A percentile compares a stretch with the other conserved stretches of the same genome.
phyloP scores from a whole-genome alignment of 2,113 vertebrate genomes.

The Saguinus imperator region DNA sequence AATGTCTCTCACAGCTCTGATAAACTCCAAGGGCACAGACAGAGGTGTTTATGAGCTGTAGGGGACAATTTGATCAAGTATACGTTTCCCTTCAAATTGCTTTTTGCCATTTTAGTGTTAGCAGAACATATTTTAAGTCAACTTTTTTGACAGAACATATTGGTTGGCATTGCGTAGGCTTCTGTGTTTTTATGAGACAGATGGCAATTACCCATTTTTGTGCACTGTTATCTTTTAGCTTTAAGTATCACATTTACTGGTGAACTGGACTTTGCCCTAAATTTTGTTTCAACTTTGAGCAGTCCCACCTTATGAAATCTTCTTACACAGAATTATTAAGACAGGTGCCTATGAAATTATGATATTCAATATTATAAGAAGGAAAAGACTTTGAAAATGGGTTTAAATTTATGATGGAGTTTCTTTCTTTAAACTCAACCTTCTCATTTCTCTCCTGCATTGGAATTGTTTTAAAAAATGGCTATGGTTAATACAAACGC shows the following conservation, averaged over 20 bases:
- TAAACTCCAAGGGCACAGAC: constrained; percentile 69
- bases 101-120: constrained; percentile 69
- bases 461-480: neutral
- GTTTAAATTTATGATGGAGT: neutral
- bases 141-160: constrained; percentile 65
- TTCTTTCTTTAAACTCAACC: neutral
- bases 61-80: constrained; percentile 72
- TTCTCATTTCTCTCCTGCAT: neutral
- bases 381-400: neutral
- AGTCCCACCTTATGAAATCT: neutral
- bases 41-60: constrained; percentile 49
- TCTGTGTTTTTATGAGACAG: constrained; percentile 71
- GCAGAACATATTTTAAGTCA: constrained; percentile 74
- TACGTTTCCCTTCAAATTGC: constrained; percentile 71
- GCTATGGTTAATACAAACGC: neutral
- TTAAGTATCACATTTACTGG: constrained; percentile 47
- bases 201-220: constrained; percentile 69
- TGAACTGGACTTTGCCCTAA: constrained; percentile 53
- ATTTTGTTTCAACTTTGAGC: neutral
- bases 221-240: constrained; percentile 69
- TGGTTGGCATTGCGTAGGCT: constrained; percentile 62
- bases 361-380: neutral
- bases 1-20: constrained; percentile 69
- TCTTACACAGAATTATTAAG: constrained; percentile 22
- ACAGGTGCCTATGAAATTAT: neutral